A percentile compares a stretch with the other conserved stretches of the same genome.
These are phyloP conservation scores for Parthenolecanium corni DNA, from an alignment of 2,888 invertebrate genomes.

Conservation along the genomic window DNA sequence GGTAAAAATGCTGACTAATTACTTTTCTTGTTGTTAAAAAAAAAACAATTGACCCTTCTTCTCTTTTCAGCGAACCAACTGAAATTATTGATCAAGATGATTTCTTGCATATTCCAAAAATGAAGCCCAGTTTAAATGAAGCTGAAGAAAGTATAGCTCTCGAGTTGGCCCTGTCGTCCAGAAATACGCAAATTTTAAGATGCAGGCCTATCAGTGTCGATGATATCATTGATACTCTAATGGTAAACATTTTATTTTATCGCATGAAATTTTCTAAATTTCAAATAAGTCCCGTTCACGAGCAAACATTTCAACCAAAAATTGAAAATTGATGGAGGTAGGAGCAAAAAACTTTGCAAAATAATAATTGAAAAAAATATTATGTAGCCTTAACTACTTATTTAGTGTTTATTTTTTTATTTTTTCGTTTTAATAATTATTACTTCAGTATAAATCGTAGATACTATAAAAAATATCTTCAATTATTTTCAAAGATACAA, in stretches of 20 bases:
- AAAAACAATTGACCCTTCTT: neutral
- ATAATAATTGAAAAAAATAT: too few species aligned
- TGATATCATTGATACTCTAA: slow-evolving; percentile 7
- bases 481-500: too few species aligned
- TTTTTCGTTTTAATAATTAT: too few species aligned
- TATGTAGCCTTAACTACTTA: too few species aligned
- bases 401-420: too few species aligned
- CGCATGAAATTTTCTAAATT: neutral
- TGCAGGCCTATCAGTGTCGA: slow-evolving; percentile 3
- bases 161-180: slow-evolving; percentile 14
- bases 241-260: neutral
- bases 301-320: too few species aligned
- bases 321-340: too few species aligned
- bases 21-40: neutral
- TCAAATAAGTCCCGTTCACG: neutral
- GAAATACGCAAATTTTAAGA: slow-evolving; percentile 11
- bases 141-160: slow-evolving; percentile 20
- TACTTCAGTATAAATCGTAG: too few species aligned
- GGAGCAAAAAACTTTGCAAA: too few species aligned
- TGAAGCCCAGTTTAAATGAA: slow-evolving; percentile 8
- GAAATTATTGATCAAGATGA: slow-evolving; percentile 17
- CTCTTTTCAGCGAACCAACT: slow-evolving; percentile 15
- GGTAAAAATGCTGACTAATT: neutral
- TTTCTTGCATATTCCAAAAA: slow-evolving; percentile 18
- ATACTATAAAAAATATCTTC: too few species aligned